phyloP scores from a whole-genome alignment of 2,888 invertebrate species.

The Cyclophora albipunctata region DNA sequence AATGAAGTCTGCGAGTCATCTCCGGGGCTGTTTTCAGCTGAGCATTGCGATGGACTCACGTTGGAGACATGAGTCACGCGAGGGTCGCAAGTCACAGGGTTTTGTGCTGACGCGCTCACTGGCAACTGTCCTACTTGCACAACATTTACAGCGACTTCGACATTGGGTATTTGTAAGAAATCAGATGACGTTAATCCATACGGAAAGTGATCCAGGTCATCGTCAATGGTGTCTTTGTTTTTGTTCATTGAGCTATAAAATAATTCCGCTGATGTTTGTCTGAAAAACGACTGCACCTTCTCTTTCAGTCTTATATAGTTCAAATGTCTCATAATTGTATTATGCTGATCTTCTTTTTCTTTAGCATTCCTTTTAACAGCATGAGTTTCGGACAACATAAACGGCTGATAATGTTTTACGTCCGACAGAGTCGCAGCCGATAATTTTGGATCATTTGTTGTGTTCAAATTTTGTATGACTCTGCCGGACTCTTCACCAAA shows the following conservation, averaged over 20 bases:
- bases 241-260: conserved; percentile 28
- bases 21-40: conserved; percentile 50
- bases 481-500: conserved; percentile 76
- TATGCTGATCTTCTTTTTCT: conserved; percentile 24
- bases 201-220: conserved; percentile 19
- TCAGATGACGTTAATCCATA: conserved; percentile 51
- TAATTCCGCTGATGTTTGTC: conserved; percentile 43
- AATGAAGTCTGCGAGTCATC: conserved; percentile 49
- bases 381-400: conserved; percentile 48
- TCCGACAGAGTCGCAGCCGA: conserved; percentile 77
- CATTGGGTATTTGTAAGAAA: conserved; percentile 72
- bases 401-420: conserved; percentile 73
- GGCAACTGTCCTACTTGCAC: conserved; percentile 74
- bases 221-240: conserved; percentile 24
- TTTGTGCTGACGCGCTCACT: conserved; percentile 63
- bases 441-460: conserved; percentile 52
- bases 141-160: conserved; percentile 67
- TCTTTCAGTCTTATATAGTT: conserved; percentile 44
- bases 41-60: conserved; percentile 62
- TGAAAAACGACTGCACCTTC: conserved; percentile 53
- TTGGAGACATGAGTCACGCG: conserved; percentile 65
- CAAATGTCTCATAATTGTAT: conserved; percentile 31
- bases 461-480: conserved; percentile 67
- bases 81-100: conserved; percentile 64
- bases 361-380: conserved; percentile 11